These are phyloP conservation scores for Corythaixoides concolor DNA, from an alignment of 2,113 vertebrate species.

Conservation along the genomic window DNA sequence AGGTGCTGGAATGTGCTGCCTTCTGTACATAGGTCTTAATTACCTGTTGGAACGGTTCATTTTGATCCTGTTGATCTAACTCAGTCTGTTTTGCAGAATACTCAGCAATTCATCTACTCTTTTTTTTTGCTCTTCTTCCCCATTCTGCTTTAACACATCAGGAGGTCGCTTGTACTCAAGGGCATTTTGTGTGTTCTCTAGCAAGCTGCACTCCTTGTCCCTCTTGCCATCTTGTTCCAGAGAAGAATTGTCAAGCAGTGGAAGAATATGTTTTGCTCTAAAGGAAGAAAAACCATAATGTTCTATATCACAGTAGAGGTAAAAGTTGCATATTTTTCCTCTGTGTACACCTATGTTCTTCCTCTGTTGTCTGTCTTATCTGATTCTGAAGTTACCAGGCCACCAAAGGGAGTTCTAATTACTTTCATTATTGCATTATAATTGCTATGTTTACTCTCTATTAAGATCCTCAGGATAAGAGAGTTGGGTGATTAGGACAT, in stretches of 20 bases:
- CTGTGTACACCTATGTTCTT: neutral
- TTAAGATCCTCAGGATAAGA: neutral
- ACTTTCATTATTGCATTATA: neutral
- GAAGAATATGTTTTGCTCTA: neutral
- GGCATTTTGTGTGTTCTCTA: neutral
- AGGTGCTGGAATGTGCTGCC: neutral
- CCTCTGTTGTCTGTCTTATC: neutral
- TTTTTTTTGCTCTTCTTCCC: neutral
- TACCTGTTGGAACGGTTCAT: neutral
- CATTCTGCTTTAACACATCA: neutral
- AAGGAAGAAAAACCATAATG: neutral
- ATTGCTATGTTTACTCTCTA: neutral
- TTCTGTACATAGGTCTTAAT: neutral
- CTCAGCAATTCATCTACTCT: neutral
- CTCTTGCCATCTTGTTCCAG: neutral
- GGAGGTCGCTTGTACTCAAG: neutral
- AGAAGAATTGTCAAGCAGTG: neutral
- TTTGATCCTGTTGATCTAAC: neutral
- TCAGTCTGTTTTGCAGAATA: neutral
- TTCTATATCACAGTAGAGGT: neutral
- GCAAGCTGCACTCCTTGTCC: neutral
- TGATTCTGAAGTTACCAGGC: neutral
- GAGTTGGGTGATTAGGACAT: neutral
- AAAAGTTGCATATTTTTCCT: neutral
- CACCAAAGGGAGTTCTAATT: neutral